These are phyloP conservation scores for Stichodactyla mertensii DNA, from an alignment of 64 coral and sea anemone species.

Conservation along the genomic window DNA sequence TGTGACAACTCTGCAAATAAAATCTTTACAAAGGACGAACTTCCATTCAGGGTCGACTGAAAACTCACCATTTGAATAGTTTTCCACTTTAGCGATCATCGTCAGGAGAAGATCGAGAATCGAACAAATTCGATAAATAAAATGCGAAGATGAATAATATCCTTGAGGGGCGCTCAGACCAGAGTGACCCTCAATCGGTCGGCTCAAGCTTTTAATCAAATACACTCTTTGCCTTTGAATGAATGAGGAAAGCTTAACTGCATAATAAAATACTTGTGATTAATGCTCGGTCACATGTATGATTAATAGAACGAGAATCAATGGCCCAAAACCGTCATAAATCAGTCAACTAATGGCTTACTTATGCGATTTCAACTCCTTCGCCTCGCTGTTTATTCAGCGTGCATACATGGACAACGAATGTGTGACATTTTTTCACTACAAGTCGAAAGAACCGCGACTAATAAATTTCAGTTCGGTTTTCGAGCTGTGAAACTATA, in stretches of 20 bases:
- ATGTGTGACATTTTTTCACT: constrained; percentile 7
- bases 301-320: background rate
- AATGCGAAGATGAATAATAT: background rate
- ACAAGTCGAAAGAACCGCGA: background rate
- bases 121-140: background rate
- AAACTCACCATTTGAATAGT: background rate
- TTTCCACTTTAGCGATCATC: background rate
- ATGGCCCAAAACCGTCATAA: background rate
- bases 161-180: background rate
- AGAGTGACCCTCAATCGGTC: background rate
- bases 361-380: background rate
- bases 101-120: background rate
- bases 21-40: background rate
- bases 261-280: background rate
- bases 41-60: background rate
- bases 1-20: background rate
- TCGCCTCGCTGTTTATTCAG: background rate
- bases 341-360: background rate
- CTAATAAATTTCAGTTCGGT: background rate
- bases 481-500: background rate
- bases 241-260: background rate
- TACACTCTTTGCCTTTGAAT: background rate
- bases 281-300: constrained; percentile 8
- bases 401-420: background rate
- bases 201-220: background rate